phyloP scores from a whole-genome alignment of 2,113 vertebrate species.

The Psittacara wagleri region DNA sequence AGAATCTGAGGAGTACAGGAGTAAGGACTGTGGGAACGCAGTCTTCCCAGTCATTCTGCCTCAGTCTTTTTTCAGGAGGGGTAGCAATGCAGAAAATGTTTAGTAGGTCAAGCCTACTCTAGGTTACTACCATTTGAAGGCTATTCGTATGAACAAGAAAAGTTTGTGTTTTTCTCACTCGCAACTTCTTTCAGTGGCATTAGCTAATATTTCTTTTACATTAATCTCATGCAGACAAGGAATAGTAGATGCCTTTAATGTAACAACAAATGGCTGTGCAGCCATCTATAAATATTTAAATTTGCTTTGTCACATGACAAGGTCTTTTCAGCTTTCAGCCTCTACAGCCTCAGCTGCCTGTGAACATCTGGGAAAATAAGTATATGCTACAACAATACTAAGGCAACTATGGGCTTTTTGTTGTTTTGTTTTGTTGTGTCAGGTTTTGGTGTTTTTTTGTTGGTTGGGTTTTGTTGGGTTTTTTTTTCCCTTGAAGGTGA shows the following conservation, averaged over 20 bases:
- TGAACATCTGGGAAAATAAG: not conserved
- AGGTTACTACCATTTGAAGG: not conserved
- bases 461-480: not conserved
- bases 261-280: not conserved
- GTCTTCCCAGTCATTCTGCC: not conserved
- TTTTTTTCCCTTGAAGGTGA: not conserved
- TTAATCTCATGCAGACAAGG: not conserved
- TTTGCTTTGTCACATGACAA: not conserved
- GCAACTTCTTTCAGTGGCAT: not conserved
- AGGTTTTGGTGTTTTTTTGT: not conserved
- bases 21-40: not conserved
- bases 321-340: not conserved
- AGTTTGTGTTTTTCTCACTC: not conserved
- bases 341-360: not conserved
- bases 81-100: not conserved
- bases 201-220: not conserved
- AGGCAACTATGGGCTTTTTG: fast-evolving
- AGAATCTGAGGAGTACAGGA: not conserved
- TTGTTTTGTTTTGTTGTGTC: not conserved
- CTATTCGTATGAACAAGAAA: not conserved
- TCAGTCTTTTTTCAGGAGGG: not conserved
- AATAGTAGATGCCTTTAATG: not conserved
- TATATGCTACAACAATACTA: not conserved
- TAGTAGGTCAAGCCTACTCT: not conserved
- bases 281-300: not conserved